Evolutionary conservation across 2,113 vertebrate genomes (phyloP), one percentile per base, ranked within the genome.

Genomic region (Macrotis lagotis): DNA sequence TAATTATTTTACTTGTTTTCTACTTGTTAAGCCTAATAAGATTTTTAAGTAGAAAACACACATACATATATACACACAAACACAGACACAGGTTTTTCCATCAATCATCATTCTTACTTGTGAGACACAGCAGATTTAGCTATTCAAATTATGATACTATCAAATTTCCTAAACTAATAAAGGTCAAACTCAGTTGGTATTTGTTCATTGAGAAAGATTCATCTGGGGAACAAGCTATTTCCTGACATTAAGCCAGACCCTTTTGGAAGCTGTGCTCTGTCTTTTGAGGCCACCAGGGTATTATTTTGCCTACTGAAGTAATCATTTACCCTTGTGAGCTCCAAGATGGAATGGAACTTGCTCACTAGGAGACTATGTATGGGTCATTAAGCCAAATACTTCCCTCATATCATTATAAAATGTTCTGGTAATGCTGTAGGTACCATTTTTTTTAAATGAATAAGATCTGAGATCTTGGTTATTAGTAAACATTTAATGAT

Each of bases 311-410:
- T 96, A 93, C 88, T 52, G 59, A 92, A 96, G 97, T 91, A 91
- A 95, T 98, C 91, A 97, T 95, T 97, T 96, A 95, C 93, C 37
- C 91, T 53, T 51, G 50, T 90, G 92, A 83, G 94, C 83, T 95
- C 92, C 95, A 96, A 96, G 93, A 96, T 95, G 90, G 44, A 98
- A 90, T 97, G 91, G 74, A 92, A 93, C 92, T 94, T 94, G 48
- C 91, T 95, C 66, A 88, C 92, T 48, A 97, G 92, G 91, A 96
- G 91, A 53, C 95, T 96, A 91, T 94, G 96, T 96, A 91, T 94
- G 96, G 96, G 74, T 97, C 97, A 93, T 97, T 96, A 95, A 95
- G 89, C 94, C 94, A 95, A 97, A 96, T 25, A 52, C 66, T 97
- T 97, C 94, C 92, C 96, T 93, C 92, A 90, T 90, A 94, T 25